Base-by-base conservation (phyloP, 2,113 vertebrate species). In the Gadus macrocephalus region DNA sequence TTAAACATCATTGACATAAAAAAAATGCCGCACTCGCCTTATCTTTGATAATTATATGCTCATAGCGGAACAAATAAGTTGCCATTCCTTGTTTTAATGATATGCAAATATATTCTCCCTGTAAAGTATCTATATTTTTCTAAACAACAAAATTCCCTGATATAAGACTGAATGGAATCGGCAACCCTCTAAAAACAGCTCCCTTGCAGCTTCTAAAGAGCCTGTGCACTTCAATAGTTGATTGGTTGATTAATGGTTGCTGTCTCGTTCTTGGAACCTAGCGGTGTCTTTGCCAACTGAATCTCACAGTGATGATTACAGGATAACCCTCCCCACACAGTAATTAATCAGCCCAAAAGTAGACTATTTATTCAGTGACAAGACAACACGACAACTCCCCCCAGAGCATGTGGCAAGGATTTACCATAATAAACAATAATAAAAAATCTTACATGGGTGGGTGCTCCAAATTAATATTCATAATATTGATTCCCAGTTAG, bases 341-440 rank as follows among this genome's bases (percentile, higher is more conserved):
- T 78, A 85, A 88, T 89, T 85, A 87, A 87, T 89, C 85, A 86
- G 81, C 66, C 64, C 55, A 68, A 62, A 66, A 80, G 74, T 80
- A 79, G 76, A 55, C 67, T 28, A 60, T 74, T 83, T 16, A 12
- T 74, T 84, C n/a, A 12, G 70, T 72, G 61, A 66, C 62, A 81
- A 9, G 38, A 9, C n/a, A 76, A 78, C 71, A 80, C 71, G 84
- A 81, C 85, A 82, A 68, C 81, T 62, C 49, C 73, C 70, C 55
- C 66, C 17, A 17, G 22, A 56, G 74, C 61, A 14, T 27, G 70
- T 76, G 76, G 73, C 62, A 28, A 14, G 20, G 53, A 71, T 72
- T 56, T 49, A 58, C 64, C 53, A 66, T 78, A 71, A 78, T 20
- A 71, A 58, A 58, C n/a, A 58, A 58, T 14, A 58, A 14, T 58